Percentiles rank a stretch among this genome's conserved stretches.
These are phyloP conservation scores for Xenops minutus DNA, from an alignment of 2,797 vertebrate genomes.

Conservation along the genomic window DNA sequence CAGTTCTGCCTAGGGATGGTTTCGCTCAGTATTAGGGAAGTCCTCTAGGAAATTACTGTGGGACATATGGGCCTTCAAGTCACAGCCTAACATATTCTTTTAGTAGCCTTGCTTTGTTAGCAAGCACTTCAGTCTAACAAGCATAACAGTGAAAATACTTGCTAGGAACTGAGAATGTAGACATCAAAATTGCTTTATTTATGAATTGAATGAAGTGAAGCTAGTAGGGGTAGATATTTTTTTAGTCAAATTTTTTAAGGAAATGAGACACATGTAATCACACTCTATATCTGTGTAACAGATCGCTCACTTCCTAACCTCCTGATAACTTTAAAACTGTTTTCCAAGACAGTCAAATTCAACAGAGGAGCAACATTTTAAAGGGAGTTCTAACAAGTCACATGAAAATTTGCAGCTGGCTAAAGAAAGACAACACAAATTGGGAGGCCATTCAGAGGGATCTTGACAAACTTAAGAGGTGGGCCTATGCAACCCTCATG, in stretches of 20 bases:
- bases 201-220: not conserved
- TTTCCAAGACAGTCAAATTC: not conserved
- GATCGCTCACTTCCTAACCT: not conserved
- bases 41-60: not conserved
- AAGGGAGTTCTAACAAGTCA: not conserved
- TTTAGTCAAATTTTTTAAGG: not conserved
- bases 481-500: not conserved
- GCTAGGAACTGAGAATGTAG: not conserved
- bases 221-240: not conserved
- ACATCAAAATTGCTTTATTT: not conserved
- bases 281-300: not conserved
- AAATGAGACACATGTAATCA: not conserved
- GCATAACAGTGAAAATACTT: not conserved
- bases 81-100: not conserved
- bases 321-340: not conserved
- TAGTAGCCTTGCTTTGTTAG: not conserved
- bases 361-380: not conserved
- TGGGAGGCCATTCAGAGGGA: not conserved
- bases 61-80: not conserved
- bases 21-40: not conserved
- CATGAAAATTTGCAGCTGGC: not conserved
- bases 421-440: not conserved
- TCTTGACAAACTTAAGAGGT: not conserved
- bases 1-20: not conserved
- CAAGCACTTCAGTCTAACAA: not conserved